A percentile compares a stretch with the other conserved stretches of the same genome.
Conservation (phyloP, 2,113 vertebrate genomes). For the Apistogramma diplotaenia region DNA sequence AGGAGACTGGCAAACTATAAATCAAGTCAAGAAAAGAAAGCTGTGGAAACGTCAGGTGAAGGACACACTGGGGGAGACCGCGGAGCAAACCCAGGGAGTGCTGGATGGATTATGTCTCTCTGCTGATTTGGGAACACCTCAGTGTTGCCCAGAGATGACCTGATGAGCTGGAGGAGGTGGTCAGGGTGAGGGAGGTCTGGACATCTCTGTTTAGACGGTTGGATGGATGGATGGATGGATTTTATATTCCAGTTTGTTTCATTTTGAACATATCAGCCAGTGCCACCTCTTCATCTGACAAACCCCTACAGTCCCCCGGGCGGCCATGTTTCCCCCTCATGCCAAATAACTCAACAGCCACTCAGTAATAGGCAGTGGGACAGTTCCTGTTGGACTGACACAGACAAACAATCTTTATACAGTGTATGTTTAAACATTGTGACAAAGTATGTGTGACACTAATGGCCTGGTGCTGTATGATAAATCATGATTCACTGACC, state of each 20-base stretch:
- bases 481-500: constrained; percentile 65
- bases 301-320: not conserved
- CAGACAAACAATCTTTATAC: constrained; percentile 33
- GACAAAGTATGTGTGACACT: constrained; percentile 57
- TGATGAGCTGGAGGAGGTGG: not conserved
- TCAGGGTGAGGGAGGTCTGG: not conserved
- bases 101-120: not conserved
- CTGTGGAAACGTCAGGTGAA: not conserved
- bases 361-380: constrained; percentile 20
- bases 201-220: not conserved
- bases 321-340: not conserved
- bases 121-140: not conserved
- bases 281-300: constrained; percentile 7
- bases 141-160: not conserved
- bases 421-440: constrained; percentile 33
- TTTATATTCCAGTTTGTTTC: not conserved
- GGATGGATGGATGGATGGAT: not conserved
- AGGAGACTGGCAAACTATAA: not conserved
- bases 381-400: constrained; percentile 11
- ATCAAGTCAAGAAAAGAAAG: not conserved
- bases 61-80: no score
- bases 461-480: constrained; percentile 54
- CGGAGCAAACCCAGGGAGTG: not conserved
- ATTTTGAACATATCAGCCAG: not conserved
- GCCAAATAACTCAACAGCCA: constrained; percentile 18